These are phyloP conservation scores for Eupithecia dodoneata DNA, from an alignment of 2,888 invertebrate species.

Conservation along the genomic window DNA sequence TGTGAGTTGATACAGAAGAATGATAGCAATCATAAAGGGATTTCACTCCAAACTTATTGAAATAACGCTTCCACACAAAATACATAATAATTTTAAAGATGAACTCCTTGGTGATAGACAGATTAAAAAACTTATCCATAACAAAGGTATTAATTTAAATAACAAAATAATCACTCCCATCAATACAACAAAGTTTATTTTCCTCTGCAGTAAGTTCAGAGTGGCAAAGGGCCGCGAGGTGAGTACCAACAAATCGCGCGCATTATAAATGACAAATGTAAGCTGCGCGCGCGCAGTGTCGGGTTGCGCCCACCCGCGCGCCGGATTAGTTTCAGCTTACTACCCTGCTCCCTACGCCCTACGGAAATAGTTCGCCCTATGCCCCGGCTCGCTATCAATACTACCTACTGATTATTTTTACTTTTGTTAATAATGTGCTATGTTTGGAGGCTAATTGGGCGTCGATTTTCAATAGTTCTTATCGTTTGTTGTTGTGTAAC, in stretches of 20 bases:
- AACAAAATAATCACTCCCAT: background rate
- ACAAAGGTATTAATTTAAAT: background rate
- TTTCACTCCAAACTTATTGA: slow-evolving; percentile 2
- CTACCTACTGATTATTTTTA: slow-evolving; percentile 42
- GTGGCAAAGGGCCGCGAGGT: slow-evolving; percentile 49
- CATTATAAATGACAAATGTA: slow-evolving; percentile 84
- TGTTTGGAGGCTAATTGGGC: slow-evolving; percentile 9
- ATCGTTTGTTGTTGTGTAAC: background rate
- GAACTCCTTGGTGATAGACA: background rate
- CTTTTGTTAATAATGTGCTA: slow-evolving; percentile 2
- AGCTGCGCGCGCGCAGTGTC: slow-evolving; percentile 78
- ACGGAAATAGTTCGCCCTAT: slow-evolving; percentile 72
- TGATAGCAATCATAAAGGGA: slow-evolving; percentile 8
- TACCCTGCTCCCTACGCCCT: slow-evolving; percentile 65
- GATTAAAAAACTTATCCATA: background rate
- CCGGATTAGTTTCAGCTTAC: slow-evolving; percentile 81
- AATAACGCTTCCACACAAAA: background rate
- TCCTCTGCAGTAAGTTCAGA: background rate
- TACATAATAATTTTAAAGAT: background rate
- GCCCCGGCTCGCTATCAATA: slow-evolving; percentile 73
- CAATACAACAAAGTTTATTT: slow-evolving; percentile 8
- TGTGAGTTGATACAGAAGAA: slow-evolving; percentile 43
- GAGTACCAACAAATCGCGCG: slow-evolving; percentile 83
- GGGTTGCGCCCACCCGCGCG: slow-evolving; percentile 80
- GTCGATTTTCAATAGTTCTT: slow-evolving; percentile 3